Percentiles rank a stretch among this genome's conserved stretches.
phyloP scores from a whole-genome alignment of 2,797 vertebrate species.

The Urophycis tenuis region DNA sequence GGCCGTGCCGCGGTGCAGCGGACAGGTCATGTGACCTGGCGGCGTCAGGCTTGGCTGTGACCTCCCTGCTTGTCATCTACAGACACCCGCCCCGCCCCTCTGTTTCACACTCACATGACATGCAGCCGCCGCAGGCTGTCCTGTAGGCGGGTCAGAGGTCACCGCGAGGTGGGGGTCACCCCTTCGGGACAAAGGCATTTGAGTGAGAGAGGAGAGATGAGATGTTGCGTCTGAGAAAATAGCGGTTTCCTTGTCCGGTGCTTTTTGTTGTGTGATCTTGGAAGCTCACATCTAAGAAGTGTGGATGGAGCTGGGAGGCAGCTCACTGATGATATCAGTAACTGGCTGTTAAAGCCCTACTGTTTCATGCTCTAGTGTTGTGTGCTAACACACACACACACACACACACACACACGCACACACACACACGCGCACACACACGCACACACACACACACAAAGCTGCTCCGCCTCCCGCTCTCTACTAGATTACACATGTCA shows the following conservation, averaged over 20 bases:
- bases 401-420: background rate
- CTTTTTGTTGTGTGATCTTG: background rate
- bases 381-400: background rate
- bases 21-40: too few relatives aligned
- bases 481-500: conserved; percentile 4
- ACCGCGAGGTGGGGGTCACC: background rate
- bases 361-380: background rate
- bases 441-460: background rate
- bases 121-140: background rate
- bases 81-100: too few relatives aligned
- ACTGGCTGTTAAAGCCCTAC: background rate
- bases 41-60: too few relatives aligned
- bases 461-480: background rate
- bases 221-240: too few relatives aligned
- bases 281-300: background rate
- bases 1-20: too few relatives aligned
- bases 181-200: too few relatives aligned
- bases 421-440: background rate
- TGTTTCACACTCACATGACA: too few relatives aligned
- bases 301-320: background rate
- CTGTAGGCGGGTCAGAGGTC: background rate
- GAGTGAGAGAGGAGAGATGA: too few relatives aligned
- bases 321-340: background rate
- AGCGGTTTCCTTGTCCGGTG: too few relatives aligned
- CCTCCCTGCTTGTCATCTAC: too few relatives aligned